Conservation (phyloP, 2,113 vertebrate genomes). For the Rhynchopsitta pachyrhyncha region DNA sequence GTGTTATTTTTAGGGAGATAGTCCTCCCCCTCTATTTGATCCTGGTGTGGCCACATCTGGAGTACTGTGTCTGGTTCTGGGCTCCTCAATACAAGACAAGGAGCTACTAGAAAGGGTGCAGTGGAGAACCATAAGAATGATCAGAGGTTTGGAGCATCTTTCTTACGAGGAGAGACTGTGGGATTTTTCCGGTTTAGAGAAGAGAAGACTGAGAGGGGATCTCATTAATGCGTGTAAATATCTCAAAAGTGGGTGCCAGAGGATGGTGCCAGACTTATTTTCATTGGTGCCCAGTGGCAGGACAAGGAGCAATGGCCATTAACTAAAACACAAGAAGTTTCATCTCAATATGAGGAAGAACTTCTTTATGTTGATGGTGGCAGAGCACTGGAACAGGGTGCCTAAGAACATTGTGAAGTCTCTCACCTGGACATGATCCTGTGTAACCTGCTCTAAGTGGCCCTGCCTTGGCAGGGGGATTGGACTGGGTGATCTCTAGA, state of each 20-base stretch:
- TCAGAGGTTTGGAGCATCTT: not conserved
- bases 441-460: not conserved
- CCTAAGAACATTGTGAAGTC: not conserved
- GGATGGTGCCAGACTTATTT: not conserved
- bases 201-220: not conserved
- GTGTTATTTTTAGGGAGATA: not conserved
- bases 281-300: not conserved
- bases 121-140: not conserved
- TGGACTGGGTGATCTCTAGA: not conserved
- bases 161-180: not conserved
- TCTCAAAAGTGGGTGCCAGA: not conserved
- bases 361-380: not conserved
- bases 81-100: not conserved
- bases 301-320: not conserved
- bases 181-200: not conserved
- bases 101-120: not conserved
- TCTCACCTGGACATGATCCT: not conserved
- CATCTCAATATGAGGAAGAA: not conserved
- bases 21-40: not conserved
- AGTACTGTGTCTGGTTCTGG: not conserved
- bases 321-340: not conserved
- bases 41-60: not conserved
- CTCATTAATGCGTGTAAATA: not conserved
- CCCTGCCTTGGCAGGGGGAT: not conserved
- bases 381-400: not conserved